phyloP scores from a whole-genome alignment of 2,797 vertebrate genomes.

The Bradypodion ventrale region DNA sequence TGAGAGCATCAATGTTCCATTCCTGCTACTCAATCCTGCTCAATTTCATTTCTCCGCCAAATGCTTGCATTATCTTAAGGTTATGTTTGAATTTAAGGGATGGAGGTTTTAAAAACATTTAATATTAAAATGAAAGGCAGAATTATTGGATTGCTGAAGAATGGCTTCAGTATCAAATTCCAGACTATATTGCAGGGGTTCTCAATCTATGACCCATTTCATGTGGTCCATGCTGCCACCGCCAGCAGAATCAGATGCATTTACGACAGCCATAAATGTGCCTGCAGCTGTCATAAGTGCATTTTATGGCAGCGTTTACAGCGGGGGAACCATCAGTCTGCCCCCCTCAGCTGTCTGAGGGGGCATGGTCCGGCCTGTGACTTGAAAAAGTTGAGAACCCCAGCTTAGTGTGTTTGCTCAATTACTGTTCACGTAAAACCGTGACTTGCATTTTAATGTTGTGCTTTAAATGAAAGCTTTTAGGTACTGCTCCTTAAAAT shows the following conservation, averaged over 20 bases:
- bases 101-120: neutral
- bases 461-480: neutral
- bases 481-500: neutral
- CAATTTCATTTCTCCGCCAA: neutral
- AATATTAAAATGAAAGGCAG: neutral
- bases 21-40: neutral
- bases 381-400: too few relatives aligned
- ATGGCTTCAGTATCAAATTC: neutral
- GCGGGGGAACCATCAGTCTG: too few relatives aligned
- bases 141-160: neutral
- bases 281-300: too few relatives aligned
- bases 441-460: neutral
- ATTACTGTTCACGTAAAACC: neutral
- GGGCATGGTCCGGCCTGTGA: too few relatives aligned
- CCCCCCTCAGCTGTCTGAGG: too few relatives aligned
- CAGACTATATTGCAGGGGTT: too few relatives aligned
- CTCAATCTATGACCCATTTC: too few relatives aligned
- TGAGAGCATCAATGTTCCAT: too few relatives aligned
- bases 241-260: too few relatives aligned
- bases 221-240: too few relatives aligned
- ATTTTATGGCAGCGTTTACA: too few relatives aligned
- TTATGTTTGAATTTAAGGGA: neutral
- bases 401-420: neutral
- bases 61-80: neutral
- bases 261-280: too few relatives aligned